Base-by-base conservation (phyloP, 2,888 invertebrate genomes). In the Leucophora obtusa region DNA sequence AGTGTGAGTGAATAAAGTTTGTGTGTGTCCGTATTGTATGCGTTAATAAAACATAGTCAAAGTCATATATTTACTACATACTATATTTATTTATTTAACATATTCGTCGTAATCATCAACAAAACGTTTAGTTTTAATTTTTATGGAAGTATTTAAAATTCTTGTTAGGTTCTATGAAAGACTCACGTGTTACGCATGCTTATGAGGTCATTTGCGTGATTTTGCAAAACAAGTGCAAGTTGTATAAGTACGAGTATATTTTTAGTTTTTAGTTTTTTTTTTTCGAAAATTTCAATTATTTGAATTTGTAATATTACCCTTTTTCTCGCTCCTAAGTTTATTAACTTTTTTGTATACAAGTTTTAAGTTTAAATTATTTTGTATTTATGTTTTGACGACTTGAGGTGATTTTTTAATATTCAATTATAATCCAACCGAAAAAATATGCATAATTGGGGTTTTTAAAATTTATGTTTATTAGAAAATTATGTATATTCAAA, bases 151-250 rank as follows among this genome's bases (percentile, higher is more conserved):
- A 62, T 73, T 81, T 81, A 81, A 77, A 81, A 81, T 81, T 81
- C 81, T 56, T 70, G 53, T 65, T 63, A 15, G 62, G 78, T 82
- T 82, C 75, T 75, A 65, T 68, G 78, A 72, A 71, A 71, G 71
- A 56, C 69, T 78, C 80, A 82, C 82, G 82, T 82, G 82, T 75
- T 82, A 80, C 82, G 82, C 83, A 83, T 83, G 82, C 82, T 79
- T 83, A 83, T 83, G 83, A 83, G 83, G 83, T 83, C 83, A 83
- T 83, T 83, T 83, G 83, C 83, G 83, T 83, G 83, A 79, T 80
- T 78, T 77, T 80, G 79, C 79, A 81, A 81, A 76, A 79, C 79
- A 76, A 79, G 76, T 82, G 82, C 82, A 82, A 82, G 79, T 79
- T 70, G 58, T 58, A 56, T 58, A 28, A 54, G 50, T 70, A 51